Percentiles rank a stretch among this genome's conserved stretches.
phyloP scores from a whole-genome alignment of 1,140 invertebrate genomes.

The Conopomorpha cramerella region DNA sequence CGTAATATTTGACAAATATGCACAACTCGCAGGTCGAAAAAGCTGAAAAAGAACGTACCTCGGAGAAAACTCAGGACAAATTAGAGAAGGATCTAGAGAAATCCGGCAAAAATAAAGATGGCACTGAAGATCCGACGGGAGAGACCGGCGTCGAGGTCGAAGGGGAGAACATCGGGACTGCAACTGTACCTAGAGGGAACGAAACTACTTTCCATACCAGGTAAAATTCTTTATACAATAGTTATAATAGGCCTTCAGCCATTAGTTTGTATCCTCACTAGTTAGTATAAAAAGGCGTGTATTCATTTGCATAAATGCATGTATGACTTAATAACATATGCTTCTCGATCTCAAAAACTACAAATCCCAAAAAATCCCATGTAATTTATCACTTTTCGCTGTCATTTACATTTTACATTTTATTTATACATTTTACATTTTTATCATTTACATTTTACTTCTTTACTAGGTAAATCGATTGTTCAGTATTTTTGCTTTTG shows the following conservation, averaged over 20 bases:
- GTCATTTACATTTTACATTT: no score
- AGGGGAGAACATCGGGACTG: slow-evolving; percentile 74
- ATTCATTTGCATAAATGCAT: no score
- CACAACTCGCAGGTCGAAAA: slow-evolving; percentile 38
- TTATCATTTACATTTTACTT: no score
- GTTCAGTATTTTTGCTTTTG: no score
- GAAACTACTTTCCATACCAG: slow-evolving; percentile 71
- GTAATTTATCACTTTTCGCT: no score
- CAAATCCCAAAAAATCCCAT: no score
- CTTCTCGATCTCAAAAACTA: no score
- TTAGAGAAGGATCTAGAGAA: slow-evolving; percentile 57
- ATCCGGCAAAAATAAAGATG: slow-evolving; percentile 53
- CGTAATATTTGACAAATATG: slow-evolving; percentile 1
- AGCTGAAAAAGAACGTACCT: slow-evolving; percentile 53
- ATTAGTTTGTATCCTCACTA: no score
- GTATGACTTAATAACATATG: no score
- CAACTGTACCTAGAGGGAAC: slow-evolving; percentile 66
- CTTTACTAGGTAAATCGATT: no score
- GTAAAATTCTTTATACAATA: slow-evolving; percentile 22
- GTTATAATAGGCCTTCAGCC: neutral
- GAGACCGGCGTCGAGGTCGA: slow-evolving; percentile 71
- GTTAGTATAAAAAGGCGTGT: no score
- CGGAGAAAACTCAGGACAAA: slow-evolving; percentile 58
- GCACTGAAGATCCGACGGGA: slow-evolving; percentile 35
- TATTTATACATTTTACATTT: no score